Percentiles rank a stretch among this genome's conserved stretches.
Conservation (phyloP, 2,888 invertebrate species). For the Ischnura elegans region DNA sequence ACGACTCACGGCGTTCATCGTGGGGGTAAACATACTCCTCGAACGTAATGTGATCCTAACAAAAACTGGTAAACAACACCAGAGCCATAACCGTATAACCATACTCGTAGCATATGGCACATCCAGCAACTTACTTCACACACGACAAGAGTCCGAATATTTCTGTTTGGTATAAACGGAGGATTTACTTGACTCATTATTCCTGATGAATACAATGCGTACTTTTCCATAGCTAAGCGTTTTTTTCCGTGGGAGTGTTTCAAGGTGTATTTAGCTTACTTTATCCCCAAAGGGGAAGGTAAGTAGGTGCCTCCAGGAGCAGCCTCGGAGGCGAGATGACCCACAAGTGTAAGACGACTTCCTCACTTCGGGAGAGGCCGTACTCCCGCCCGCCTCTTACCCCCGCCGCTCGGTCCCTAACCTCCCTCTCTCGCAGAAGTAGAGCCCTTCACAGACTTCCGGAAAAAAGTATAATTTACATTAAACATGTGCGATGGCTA, state of each 20-base stretch:
- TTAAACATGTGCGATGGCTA: conserved; percentile 63
- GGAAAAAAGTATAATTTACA: conserved; percentile 66
- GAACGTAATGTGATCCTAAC: too few relatives aligned
- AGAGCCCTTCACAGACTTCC: conserved; percentile 62
- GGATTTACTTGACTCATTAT: too few relatives aligned
- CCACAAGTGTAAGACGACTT: conserved; percentile 64
- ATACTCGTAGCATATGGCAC: too few relatives aligned
- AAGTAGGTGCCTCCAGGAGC: conserved; percentile 4
- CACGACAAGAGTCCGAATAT: too few relatives aligned
- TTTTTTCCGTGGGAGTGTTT: conserved; percentile 15
- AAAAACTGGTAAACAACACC: too few relatives aligned
- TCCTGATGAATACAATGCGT: too few relatives aligned
- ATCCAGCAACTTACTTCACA: too few relatives aligned
- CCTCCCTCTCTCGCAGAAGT: conserved; percentile 40
- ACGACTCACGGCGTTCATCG: too few relatives aligned
- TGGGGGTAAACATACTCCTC: too few relatives aligned
- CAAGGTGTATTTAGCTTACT: neutral
- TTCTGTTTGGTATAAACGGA: too few relatives aligned
- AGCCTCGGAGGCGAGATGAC: conserved; percentile 47
- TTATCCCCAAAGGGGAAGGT: neutral
- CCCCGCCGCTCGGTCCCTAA: conserved; percentile 21
- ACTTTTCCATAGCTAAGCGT: neutral
- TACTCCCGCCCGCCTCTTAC: conserved; percentile 32
- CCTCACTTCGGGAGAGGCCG: conserved; percentile 61
- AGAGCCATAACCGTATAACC: too few relatives aligned